Base-by-base conservation (phyloP, 2,888 invertebrate genomes). In the Dryococelus australis region DNA sequence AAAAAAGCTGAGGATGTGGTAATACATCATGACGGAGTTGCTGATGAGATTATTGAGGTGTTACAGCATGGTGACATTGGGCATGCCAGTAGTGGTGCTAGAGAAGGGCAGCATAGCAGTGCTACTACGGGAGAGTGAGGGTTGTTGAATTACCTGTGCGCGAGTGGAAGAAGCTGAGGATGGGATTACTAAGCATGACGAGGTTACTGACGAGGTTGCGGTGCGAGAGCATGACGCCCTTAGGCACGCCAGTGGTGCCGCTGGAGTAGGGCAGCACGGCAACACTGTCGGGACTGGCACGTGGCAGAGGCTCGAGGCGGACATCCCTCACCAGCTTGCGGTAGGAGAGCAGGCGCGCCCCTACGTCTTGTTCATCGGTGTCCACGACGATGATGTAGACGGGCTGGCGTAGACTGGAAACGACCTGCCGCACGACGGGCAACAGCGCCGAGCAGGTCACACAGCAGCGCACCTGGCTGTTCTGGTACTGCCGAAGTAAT, bases 191-290 rank as follows among this genome's bases (percentile, higher is more conserved):
- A 3, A 93, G 90, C 91, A 94, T 94, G 87, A 93, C 92, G 87
- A 95, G 90, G 90, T 95, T 95, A 85, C 93, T 92, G 8, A 95
- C 94, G 26, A 96, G 93, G 91, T 96, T 96, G 89, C 93, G 93
- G 91, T 97, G 96, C 0, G 96, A 95, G 84, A 97, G 92, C 94
- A 95, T 95, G 0, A 97, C 97, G 3, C 97, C 97, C 92, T 97
- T 97, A 0, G 97, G 97, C 90, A 96, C 93, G 0, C 97, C 97
- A 0, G 97, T 97, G 0, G 97, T 97, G 0, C 97, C 97, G 87
- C 94, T 94, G 26, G 94, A 95, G 90, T 94, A 95, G 0, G 95
- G 95, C 51, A 95, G 90, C 0, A 93, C 89, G 0, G 93, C 93
- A 87, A 89, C 28, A 4, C 85, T 87, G 24, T 24, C 47, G 12